phyloP scores from a whole-genome alignment of 2,113 vertebrate species.

The Eurypyga helias region DNA sequence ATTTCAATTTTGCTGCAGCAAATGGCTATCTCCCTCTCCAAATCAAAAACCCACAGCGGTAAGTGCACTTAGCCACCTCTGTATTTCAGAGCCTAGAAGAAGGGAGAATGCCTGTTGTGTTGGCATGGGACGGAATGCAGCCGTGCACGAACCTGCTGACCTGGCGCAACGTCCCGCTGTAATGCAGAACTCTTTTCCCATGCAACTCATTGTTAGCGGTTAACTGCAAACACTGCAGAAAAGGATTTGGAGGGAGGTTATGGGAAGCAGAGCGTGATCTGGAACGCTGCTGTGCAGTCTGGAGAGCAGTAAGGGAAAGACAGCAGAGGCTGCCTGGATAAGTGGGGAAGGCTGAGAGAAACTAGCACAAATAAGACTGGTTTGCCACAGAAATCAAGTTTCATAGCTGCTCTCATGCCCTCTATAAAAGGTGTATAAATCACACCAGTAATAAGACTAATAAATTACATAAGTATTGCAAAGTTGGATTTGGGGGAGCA shows the following conservation, averaged over 20 bases:
- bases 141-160: not conserved
- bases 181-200: not conserved
- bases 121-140: slow-evolving; percentile 9
- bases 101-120: not conserved
- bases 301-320: not conserved
- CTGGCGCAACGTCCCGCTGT: not conserved
- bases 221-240: not conserved
- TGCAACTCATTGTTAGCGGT: not conserved
- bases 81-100: not conserved
- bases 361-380: not conserved
- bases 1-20: not conserved
- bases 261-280: not conserved
- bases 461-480: not conserved
- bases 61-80: not conserved
- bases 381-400: not conserved
- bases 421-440: not conserved
- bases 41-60: not conserved
- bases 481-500: not conserved
- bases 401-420: not conserved
- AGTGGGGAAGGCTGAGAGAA: not conserved
- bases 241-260: not conserved
- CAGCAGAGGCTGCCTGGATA: not conserved
- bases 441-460: not conserved
- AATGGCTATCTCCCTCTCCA: not conserved
- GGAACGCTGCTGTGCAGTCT: not conserved